Conservation (phyloP, 2,113 vertebrate genomes). For the Otocyon megalotis region DNA sequence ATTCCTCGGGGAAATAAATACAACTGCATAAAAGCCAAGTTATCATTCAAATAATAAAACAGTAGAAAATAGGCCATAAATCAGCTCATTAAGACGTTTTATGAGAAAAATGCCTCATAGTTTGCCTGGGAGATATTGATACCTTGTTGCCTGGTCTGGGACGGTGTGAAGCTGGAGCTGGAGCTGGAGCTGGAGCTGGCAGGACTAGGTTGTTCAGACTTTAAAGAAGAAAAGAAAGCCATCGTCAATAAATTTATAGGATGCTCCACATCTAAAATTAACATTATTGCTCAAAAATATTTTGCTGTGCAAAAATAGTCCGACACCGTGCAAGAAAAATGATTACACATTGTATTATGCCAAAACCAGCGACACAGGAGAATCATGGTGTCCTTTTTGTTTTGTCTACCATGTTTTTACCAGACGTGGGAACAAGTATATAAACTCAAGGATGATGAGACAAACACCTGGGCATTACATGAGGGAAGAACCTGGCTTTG, state of each 20-base stretch:
- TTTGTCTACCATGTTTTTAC: constrained; percentile 1
- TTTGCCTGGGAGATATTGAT: constrained; percentile 74
- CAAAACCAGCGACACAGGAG: background rate
- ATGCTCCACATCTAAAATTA: background rate
- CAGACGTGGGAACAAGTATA: constrained; percentile 46
- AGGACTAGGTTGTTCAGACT: constrained; percentile 97
- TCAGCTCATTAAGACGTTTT: constrained; percentile 73
- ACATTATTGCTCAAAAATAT: constrained; percentile 2
- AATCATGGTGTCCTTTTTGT: background rate
- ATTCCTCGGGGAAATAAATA: constrained; percentile 62
- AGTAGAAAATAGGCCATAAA: constrained; percentile 70
- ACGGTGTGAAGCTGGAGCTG: constrained; percentile 93
- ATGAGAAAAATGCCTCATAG: constrained; percentile 50
- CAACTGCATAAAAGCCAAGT: constrained; percentile 72
- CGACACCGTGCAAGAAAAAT: background rate
- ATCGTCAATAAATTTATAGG: constrained; percentile 47
- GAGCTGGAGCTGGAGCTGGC: constrained; percentile 95
- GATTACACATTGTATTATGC: background rate
- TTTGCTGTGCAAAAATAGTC: background rate
- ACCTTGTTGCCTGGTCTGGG: constrained; percentile 97
- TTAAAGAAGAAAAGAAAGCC: constrained; percentile 72
- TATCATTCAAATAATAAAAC: constrained; percentile 78
- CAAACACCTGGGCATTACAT: background rate
- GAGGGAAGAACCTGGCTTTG: constrained; percentile 22
- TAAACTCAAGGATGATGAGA: background rate